These are phyloP conservation scores for Monochamus alternatus DNA, from an alignment of 2,888 invertebrate species.

Conservation along the genomic window DNA sequence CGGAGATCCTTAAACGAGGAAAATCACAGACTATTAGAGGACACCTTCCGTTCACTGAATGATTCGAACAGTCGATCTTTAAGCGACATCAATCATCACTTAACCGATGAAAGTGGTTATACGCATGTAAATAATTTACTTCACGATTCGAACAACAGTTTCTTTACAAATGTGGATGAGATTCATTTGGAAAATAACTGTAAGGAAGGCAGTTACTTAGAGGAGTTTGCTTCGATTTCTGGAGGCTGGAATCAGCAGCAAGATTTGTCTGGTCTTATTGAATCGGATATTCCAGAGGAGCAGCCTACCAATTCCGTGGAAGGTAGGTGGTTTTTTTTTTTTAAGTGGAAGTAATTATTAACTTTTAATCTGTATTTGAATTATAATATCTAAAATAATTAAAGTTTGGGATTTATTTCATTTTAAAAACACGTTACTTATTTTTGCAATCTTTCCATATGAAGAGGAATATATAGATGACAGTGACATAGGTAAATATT, in stretches of 20 bases:
- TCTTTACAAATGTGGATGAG: slow-evolving; percentile 62
- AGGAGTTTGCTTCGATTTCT: slow-evolving; percentile 46
- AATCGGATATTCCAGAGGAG: slow-evolving; percentile 29
- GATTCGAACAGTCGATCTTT: slow-evolving; percentile 42
- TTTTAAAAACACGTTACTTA: neutral
- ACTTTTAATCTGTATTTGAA: no score
- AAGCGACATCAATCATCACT: slow-evolving; percentile 34
- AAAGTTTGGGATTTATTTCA: neutral
- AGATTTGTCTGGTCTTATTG: slow-evolving; percentile 53
- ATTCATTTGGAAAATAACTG: slow-evolving; percentile 55
- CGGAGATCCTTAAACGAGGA: slow-evolving; percentile 45
- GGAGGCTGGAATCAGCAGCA: slow-evolving; percentile 50
- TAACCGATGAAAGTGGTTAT: slow-evolving; percentile 30
- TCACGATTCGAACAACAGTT: slow-evolving; percentile 58
- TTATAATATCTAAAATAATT: neutral
- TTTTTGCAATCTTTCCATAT: slow-evolving; percentile 29
- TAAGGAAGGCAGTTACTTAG: slow-evolving; percentile 54
- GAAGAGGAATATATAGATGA: slow-evolving; percentile 40
- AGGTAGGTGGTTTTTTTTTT: slow-evolving; percentile 7
- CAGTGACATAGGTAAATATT: slow-evolving; percentile 41
- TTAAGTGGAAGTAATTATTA: no score
- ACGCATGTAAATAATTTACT: slow-evolving; percentile 35
- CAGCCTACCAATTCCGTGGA: slow-evolving; percentile 23
- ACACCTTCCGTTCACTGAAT: slow-evolving; percentile 26
- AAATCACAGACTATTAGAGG: slow-evolving; percentile 41